Evolutionary conservation across 2,113 vertebrate genomes (phyloP).

Genomic region (Nothobranchius furzeri): DNA sequence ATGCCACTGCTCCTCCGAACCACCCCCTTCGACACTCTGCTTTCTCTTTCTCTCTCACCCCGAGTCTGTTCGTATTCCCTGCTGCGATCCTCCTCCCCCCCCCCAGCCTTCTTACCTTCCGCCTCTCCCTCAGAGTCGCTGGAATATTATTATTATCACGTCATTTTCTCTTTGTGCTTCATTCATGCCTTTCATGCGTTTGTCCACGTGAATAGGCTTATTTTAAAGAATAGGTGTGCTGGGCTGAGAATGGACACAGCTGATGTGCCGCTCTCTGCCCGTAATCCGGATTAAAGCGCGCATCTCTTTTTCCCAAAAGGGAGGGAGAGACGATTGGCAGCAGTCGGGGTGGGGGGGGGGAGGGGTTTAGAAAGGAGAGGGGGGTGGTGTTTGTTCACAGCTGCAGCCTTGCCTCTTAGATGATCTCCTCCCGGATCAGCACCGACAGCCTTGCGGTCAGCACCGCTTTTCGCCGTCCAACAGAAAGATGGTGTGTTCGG

Average conservation of each 20-base stretch:
- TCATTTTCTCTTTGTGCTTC: constrained; percentile 68
- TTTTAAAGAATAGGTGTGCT: constrained; percentile 72
- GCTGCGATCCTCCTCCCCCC: constrained; percentile 29
- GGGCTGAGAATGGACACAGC: constrained; percentile 66
- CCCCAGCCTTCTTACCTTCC: constrained; percentile 30
- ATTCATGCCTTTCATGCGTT: constrained; percentile 69
- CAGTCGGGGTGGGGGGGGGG: background rate
- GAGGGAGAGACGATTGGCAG: constrained; percentile 37
- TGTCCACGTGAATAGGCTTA: constrained; percentile 61
- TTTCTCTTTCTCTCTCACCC: constrained; percentile 49
- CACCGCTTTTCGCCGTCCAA: background rate
- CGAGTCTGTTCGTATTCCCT: constrained; percentile 54
- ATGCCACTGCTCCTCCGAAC: background rate
- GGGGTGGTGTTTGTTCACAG: constrained; percentile 72
- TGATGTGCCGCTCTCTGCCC: constrained; percentile 65
- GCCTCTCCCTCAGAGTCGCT: constrained; percentile 59
- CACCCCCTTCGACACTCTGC: constrained; percentile 27
- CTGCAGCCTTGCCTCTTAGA: constrained; percentile 61
- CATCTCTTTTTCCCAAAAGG: constrained; percentile 73
- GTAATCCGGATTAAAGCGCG: constrained; percentile 81
- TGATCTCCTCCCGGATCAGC: constrained; percentile 62
- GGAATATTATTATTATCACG: constrained; percentile 75
- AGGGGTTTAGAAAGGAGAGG: constrained; percentile 25
- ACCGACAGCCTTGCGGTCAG: constrained; percentile 17
- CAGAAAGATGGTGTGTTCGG: background rate